A percentile compares a stretch with the other conserved stretches of the same genome.
Conservation (phyloP, 1,140 invertebrate genomes). For the Cydia fagiglandana region DNA sequence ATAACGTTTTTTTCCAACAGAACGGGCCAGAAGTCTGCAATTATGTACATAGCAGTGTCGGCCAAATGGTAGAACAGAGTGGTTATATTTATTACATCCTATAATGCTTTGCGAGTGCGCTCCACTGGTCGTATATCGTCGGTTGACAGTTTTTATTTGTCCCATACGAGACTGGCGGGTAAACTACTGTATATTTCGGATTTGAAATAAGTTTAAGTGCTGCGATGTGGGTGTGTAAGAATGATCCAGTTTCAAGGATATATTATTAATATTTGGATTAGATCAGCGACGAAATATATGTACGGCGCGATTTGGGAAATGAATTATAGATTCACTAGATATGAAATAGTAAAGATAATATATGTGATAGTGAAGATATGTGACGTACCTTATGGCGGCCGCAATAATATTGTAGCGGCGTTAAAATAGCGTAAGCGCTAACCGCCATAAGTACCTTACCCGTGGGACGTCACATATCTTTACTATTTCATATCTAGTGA, state of each 20-base stretch:
- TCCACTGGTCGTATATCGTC: neutral
- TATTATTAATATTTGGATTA: too few relatives aligned
- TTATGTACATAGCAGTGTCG: conserved; percentile 12
- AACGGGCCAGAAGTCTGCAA: conserved; percentile 27
- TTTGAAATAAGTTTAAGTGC: conserved; percentile 16
- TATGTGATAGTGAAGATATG: too few relatives aligned
- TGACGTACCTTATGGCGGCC: too few relatives aligned
- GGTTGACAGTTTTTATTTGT: conserved; percentile 21
- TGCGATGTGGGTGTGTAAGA: neutral
- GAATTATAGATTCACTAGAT: too few relatives aligned
- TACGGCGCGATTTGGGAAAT: too few relatives aligned
- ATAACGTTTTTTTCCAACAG: conserved; percentile 16
- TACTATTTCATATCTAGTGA: too few relatives aligned
- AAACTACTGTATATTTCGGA: neutral
- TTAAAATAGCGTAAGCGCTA: too few relatives aligned
- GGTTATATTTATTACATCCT: conserved; percentile 5
- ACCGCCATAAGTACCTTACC: too few relatives aligned
- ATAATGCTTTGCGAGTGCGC: conserved; percentile 3
- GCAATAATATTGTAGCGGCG: too few relatives aligned
- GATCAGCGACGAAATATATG: too few relatives aligned
- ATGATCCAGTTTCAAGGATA: neutral
- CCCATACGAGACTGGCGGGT: neutral
- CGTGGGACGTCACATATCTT: too few relatives aligned
- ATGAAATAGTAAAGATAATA: too few relatives aligned
- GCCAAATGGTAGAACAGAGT: conserved; percentile 7